Base-by-base conservation (phyloP, 2,113 vertebrate species). In the Collichthys lucidus region DNA sequence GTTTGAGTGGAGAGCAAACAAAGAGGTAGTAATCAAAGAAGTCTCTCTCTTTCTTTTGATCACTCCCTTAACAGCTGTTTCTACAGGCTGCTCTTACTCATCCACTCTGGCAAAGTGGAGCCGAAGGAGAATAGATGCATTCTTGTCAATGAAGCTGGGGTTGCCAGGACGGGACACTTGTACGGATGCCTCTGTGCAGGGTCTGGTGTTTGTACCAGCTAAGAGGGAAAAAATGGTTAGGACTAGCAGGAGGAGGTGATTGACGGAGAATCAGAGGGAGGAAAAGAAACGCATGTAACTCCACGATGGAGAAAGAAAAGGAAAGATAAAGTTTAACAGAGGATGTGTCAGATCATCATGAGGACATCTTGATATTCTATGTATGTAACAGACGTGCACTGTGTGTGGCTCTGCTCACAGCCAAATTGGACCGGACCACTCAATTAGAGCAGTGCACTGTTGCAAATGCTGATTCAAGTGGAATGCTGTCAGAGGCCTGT, bases 21-120 rank as follows among this genome's bases (percentile, higher is more conserved):
- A 92, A 91, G 86, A 67, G 72, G 59, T 56, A 50, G 86, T 83
- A 88, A 89, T 92, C 89, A 91, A 88, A 93, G 86, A 85, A 74
- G 75, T 79, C 86, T 77, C 84, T 62, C 59, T 73, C 65, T 74
- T 53, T 83, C 86, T 88, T 93, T 92, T 92, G 82, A 92, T 91
- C 82, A 67, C 85, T 80, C 91, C 57, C 65, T 73, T 40, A 86
- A 91, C 94, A 94, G 93, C 94, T 94, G 93, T 93, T 92, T 89
- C 77, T 66, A 60, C 75, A 16, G 70, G 55, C 50, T 42, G 53
- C 82, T 80, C 82, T 72, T 73, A 69, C 86, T 85, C 88, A 82
- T 79, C 82, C 83, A 88, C 87, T 90, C 83, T 78, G 82, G 89
- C 83, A 74, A 72, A 92, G 92, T 83, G 79, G 74, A 76, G 82